Conservation (phyloP, 2,888 invertebrate genomes). For the Caenorhabditis imperialis region DNA sequence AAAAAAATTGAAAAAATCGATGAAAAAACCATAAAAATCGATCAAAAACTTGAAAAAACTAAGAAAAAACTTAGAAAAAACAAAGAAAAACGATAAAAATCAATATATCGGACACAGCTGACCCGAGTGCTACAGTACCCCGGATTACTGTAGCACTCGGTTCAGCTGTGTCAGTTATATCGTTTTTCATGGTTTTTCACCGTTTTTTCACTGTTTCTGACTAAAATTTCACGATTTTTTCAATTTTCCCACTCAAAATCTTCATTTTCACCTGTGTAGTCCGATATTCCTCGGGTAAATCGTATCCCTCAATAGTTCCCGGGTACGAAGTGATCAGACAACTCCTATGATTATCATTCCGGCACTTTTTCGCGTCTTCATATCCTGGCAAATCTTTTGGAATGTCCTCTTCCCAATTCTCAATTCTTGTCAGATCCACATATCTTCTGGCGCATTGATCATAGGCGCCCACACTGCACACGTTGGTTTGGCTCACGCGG, state of each 20-base stretch:
- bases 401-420: slow-evolving; percentile 56
- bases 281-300: slow-evolving; percentile 64
- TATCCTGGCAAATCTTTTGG: slow-evolving; percentile 57
- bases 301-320: slow-evolving; percentile 61
- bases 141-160: too few relatives aligned
- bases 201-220: too few relatives aligned
- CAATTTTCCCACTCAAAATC: neutral
- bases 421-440: slow-evolving; percentile 60
- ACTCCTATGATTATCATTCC: slow-evolving; percentile 61
- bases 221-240: too few relatives aligned
- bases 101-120: too few relatives aligned
- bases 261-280: slow-evolving; percentile 43
- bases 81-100: too few relatives aligned
- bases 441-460: slow-evolving; percentile 68
- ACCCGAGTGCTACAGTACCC: too few relatives aligned
- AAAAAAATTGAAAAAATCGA: too few relatives aligned
- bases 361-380: slow-evolving; percentile 61
- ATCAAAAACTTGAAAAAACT: too few relatives aligned
- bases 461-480: slow-evolving; percentile 70
- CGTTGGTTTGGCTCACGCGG: slow-evolving; percentile 61
- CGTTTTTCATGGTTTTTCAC: too few relatives aligned
- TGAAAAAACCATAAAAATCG: too few relatives aligned
- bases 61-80: too few relatives aligned
- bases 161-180: too few relatives aligned
- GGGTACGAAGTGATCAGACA: slow-evolving; percentile 65